Base-by-base conservation (phyloP, 1,140 invertebrate species). In the Teleogryllus occipitalis region DNA sequence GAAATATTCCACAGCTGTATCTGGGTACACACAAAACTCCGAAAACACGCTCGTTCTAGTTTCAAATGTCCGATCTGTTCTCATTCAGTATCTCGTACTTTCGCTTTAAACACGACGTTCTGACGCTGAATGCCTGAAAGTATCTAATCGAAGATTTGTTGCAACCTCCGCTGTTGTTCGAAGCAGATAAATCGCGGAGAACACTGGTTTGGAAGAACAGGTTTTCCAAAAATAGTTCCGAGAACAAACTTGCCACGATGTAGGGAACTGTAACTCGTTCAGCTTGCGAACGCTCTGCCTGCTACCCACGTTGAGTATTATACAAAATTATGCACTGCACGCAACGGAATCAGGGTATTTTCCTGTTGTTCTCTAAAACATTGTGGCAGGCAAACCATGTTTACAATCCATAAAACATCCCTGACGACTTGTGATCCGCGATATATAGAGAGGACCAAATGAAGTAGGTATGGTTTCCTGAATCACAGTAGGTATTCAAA, bases 81-180 rank as follows among this genome's bases (percentile, higher is more conserved):
- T 18, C 54, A 65, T 10, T 18, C 10, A 65, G 54, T 65, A 65
- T 14, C 54, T 65, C 54, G 54, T 65, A 14, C 18, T 65, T 65
- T 18, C 10, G 18, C 10, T 18, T 18, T 18, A 18, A 65, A 65
- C 54, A 65, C 10, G 54, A 65, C 54, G 7, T 65, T 65, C 54
- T 65, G 54, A 65, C 54, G 18, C 54, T 65, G 54, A 65, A 65
- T 65, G 7, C 54, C 54, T 10, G 18, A 65, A 65, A 65, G 54
- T 65, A 65, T 65, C 54, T 65, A 65, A 65, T 65, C 54, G 54
- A 65, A 65, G 54, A 65, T 65, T 65, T 65, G 54, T 65, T 14
- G 54, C 54, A 18, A 14, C 54, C 18, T 18, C 54, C 18, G 3
- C 54, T 10, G 54, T 14, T 65, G 54, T 65, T 65, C 54, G 10